phyloP scores from a whole-genome alignment of 1,140 invertebrate species.

The Drosophila yakuba region DNA sequence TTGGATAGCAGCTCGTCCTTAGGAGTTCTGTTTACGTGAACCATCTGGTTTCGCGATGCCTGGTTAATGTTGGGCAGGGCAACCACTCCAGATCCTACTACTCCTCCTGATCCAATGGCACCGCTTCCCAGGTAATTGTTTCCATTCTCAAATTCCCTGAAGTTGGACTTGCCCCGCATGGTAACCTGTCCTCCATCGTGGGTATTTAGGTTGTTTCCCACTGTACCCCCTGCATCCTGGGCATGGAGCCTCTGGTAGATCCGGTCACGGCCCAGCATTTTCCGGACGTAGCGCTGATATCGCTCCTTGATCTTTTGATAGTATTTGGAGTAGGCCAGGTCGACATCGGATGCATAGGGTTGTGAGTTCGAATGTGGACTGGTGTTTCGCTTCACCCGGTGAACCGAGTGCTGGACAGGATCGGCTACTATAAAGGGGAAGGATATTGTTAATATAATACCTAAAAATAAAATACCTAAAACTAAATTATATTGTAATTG shows the following conservation, averaged over 20 bases:
- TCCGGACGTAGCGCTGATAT: slow-evolving; percentile 79
- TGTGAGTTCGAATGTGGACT: slow-evolving; percentile 26
- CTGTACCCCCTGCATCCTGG: slow-evolving; percentile 56
- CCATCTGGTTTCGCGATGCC: slow-evolving; percentile 38
- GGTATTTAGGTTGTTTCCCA: slow-evolving; percentile 43
- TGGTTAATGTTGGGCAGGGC: slow-evolving; percentile 63
- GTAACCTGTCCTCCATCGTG: slow-evolving; percentile 57
- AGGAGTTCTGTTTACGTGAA: slow-evolving; percentile 19
- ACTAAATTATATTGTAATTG: no score
- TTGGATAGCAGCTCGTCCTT: slow-evolving; percentile 43
- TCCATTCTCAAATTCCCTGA: slow-evolving; percentile 35
- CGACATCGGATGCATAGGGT: slow-evolving; percentile 53
- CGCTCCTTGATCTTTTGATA: slow-evolving; percentile 78
- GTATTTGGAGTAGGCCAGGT: slow-evolving; percentile 79
- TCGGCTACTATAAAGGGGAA: not conserved
- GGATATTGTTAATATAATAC: no score
- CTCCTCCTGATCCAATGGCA: not conserved
- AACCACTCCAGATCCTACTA: slow-evolving; percentile 12
- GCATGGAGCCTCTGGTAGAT: slow-evolving; percentile 49
- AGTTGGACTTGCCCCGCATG: slow-evolving; percentile 52
- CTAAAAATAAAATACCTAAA: no score
- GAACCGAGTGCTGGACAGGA: not conserved
- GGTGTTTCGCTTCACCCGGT: slow-evolving; percentile 53
- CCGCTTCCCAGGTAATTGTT: slow-evolving; percentile 27
- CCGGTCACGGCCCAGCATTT: slow-evolving; percentile 65